These are phyloP conservation scores for Actinopyga echinites DNA, from an alignment of 53 echinoderm and acorn worm genomes.

Conservation along the genomic window DNA sequence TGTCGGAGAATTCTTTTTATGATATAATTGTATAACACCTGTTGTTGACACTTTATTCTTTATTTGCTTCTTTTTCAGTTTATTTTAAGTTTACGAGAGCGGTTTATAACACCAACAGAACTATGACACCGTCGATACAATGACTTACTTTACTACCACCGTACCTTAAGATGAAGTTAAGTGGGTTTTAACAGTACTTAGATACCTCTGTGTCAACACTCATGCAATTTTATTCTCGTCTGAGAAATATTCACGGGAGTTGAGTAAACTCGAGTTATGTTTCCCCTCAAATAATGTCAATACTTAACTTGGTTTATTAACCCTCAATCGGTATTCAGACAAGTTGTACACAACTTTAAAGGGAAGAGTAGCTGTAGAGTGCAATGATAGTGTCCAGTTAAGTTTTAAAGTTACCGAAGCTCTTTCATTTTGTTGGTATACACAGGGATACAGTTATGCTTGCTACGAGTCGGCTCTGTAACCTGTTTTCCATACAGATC, in stretches of 20 bases:
- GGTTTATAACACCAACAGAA: not conserved
- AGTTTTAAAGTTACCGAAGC: no score
- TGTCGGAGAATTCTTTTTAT: conserved; percentile 23
- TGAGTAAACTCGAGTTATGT: not conserved
- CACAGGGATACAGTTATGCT: no score
- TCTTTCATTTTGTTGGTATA: no score
- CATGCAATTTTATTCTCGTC: conserved; percentile 13
- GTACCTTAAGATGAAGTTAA: not conserved
- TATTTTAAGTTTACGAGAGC: not conserved
- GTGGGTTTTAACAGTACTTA: conserved; percentile 37
- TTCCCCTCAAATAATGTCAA: not conserved
- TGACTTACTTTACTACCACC: no score
- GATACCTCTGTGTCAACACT: not conserved
- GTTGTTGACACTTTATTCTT: conserved; percentile 14
- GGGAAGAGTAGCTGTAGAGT: no score
- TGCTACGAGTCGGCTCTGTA: no score
- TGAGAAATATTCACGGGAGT: conserved; percentile 18
- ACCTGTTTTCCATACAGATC: no score
- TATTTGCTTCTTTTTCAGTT: conserved; percentile 5
- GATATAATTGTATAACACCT: conserved; percentile 28
- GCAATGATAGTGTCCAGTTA: no score
- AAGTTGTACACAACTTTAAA: no score
- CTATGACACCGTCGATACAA: no score
- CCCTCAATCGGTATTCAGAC: not conserved
- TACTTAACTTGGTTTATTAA: not conserved